phyloP scores from a whole-genome alignment of 2,797 vertebrate species.

The Taeniopygia guttata region DNA sequence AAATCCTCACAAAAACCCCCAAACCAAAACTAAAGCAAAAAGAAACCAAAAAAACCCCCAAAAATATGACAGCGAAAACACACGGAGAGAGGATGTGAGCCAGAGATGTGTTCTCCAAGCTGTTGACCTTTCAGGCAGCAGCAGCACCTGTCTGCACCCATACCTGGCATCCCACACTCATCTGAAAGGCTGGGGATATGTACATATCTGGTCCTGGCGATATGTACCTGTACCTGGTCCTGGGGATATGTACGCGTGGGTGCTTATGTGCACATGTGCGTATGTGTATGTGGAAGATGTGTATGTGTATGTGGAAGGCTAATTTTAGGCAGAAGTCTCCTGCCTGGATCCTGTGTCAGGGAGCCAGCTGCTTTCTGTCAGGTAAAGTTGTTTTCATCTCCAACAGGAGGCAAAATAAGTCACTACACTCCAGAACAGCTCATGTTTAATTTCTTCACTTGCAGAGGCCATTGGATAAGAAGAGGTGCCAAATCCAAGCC shows the following conservation, averaged over 20 bases:
- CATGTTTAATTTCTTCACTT: not conserved
- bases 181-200: not conserved
- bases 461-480: not conserved
- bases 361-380: not conserved
- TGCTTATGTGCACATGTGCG: not conserved
- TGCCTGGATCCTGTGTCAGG: not conserved
- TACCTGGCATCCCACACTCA: not conserved
- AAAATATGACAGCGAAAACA: not conserved
- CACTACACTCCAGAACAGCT: not conserved
- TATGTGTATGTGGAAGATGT: too few relatives aligned
- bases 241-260: fast-evolving
- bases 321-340: not conserved
- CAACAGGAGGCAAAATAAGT: not conserved
- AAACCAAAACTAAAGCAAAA: not conserved
- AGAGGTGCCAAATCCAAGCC: not conserved
- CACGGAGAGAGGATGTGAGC: not conserved
- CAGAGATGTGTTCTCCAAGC: not conserved
- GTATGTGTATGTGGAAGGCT: not conserved
- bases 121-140: fast-evolving
- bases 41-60: not conserved
- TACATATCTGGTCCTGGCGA: too few relatives aligned
- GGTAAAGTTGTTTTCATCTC: not conserved
- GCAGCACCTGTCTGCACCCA: not conserved
- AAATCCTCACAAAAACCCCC: not conserved
- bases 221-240: too few relatives aligned